Base-by-base conservation (phyloP, 2,797 vertebrate species). In the Luscinia megarhynchos region DNA sequence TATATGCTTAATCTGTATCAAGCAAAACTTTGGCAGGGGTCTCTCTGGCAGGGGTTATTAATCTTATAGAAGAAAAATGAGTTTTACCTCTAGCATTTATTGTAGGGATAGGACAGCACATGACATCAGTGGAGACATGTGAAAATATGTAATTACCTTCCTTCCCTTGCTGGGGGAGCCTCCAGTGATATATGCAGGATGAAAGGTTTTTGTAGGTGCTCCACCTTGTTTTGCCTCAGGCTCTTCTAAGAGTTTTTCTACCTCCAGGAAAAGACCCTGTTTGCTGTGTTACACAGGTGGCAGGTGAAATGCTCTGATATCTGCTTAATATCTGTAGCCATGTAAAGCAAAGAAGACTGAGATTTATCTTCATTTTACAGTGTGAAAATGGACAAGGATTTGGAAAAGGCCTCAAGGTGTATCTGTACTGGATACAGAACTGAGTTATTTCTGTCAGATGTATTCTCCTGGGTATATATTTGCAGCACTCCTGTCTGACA, bases 141-240 rank as follows among this genome's bases (percentile, higher is more conserved):
- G 11, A 50, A 9, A 41, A 19, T 68, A 32, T 46, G 13, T 48
- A 30, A 27, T 45, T 83, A 15, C 32, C 17, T 38, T 62, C 19
- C 19, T 54, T 68, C 19, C 12, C 46, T 92, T 80, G 18, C 53
- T 78, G 24, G 9, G 23, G 62, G 2, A 64, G 3, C 29, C 38
- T 84, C 34, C 46, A 58, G 51, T 43, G 15, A 14, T 62, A 40
- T 0, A 0, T 50, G 27, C 43, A 23, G 15, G 5, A 40, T n/a
- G 55, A 73, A 76, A 72, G 9, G 5, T 32, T 89, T 66, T n/a
- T 67, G 11, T 67, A 59, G 40, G 10, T 85, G 32, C 30, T 75
- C 17, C 24, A 61, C 10, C 15, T 76, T 77, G 15, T 66, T 79
- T 50, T 89, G 40, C 55, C 36, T 4, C 14, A 59, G 55, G 16